Base-by-base conservation (phyloP, 2,888 invertebrate species). In the Leucophenga maculata region DNA sequence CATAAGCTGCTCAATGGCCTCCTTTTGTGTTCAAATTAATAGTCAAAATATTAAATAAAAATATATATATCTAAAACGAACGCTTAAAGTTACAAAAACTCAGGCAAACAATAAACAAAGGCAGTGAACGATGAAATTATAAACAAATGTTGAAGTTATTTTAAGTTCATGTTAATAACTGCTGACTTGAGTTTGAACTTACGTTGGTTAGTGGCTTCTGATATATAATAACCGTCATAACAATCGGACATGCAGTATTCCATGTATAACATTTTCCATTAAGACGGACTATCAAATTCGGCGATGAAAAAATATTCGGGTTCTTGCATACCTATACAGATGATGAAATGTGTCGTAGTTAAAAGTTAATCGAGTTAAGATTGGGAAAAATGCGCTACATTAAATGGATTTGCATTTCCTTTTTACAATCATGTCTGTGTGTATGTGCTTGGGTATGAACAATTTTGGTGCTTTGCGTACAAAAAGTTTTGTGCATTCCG, bases 191-290 rank as follows among this genome's bases (percentile, higher is more conserved):
- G 18, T 11, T 20, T 11, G 60, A 44, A 86, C 90, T 90, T 87
- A 93, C 93, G 86, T 92, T 92, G 71, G 97, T 94, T 80, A 98
- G 90, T 69, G 95, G 93, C 81, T 96, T 92, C 85, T 96, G 93
- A 90, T 95, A 98, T 77, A 94, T 93, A 74, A 96, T 92, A 76
- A 95, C 91, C 76, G 96, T 95, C 85, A 97, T 93, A 82, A 99
- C 92, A 85, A 97, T 93, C 55, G 98, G 96, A 72, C 95, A 94
- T 78, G 98, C 98, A 78, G 94, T 93, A 77, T 93, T 91, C 97
- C 97, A 98, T 83, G 94, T 95, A 90, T 95, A 94, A 89, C 94
- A 95, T 90, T 97, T 95, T 80, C 94, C 94, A 85, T 94, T 94
- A 74, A 97, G 92, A 83, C 95, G 92, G 79, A 97, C 93, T 74